Conservation (phyloP, 2,797 vertebrate species). For the Vipera ursinii region DNA sequence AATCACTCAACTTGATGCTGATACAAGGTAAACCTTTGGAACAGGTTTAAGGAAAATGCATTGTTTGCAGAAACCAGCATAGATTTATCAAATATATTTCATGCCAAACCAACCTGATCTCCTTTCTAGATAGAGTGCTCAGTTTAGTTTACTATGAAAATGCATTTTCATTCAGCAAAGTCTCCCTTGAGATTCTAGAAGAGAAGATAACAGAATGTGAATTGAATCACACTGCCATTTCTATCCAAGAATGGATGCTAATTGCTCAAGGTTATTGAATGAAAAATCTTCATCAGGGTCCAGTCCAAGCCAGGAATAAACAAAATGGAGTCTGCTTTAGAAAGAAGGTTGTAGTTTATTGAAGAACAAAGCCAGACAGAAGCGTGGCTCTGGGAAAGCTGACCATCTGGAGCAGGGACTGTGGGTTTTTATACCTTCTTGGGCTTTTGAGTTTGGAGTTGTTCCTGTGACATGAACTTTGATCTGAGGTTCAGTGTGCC, state of each 20-base stretch:
- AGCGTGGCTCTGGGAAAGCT: too few relatives aligned
- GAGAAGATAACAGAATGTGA: not conserved
- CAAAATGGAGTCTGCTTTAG: too few relatives aligned
- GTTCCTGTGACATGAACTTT: too few relatives aligned
- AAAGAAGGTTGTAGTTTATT: too few relatives aligned
- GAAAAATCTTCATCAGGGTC: too few relatives aligned
- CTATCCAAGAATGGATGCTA: not conserved
- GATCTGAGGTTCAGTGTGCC: too few relatives aligned
- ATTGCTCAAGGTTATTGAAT: not conserved
- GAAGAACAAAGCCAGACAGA: too few relatives aligned
- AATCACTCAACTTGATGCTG: not conserved
- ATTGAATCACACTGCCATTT: not conserved
- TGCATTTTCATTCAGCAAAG: not conserved
- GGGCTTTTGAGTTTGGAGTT: too few relatives aligned
- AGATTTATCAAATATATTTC: not conserved
- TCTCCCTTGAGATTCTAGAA: not conserved
- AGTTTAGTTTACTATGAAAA: not conserved
- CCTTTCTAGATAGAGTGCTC: not conserved
- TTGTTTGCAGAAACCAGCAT: not conserved
- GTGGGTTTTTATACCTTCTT: too few relatives aligned
- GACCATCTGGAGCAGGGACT: too few relatives aligned
- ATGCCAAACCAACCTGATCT: not conserved
- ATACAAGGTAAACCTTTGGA: not conserved
- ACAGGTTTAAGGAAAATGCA: not conserved
- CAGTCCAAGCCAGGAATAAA: too few relatives aligned